Conservation (phyloP, 2,797 vertebrate species). For the Echiichthys vipera region DNA sequence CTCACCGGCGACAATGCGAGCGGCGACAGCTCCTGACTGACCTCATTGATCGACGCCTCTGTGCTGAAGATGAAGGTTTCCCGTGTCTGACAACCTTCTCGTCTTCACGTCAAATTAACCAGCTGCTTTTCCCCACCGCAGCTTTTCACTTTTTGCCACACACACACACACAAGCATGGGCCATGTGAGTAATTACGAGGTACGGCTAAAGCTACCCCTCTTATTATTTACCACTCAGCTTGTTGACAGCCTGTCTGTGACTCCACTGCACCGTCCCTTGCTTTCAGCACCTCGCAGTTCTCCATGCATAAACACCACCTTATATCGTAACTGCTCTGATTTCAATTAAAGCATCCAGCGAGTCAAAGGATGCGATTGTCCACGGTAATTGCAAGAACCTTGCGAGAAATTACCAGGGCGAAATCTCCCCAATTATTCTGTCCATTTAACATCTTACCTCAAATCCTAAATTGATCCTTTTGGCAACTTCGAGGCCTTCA, state of each 20-base stretch:
- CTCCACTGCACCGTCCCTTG: neutral
- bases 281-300: slow-evolving; percentile 14
- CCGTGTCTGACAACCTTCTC: slow-evolving; percentile 27
- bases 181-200: slow-evolving; percentile 46
- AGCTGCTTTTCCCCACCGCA: neutral
- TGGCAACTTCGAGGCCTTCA: slow-evolving; percentile 24
- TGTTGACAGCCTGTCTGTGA: slow-evolving; percentile 27
- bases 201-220: slow-evolving; percentile 30
- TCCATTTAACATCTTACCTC: slow-evolving; percentile 59
- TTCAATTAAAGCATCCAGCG: slow-evolving; percentile 41
- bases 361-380: slow-evolving; percentile 34
- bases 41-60: slow-evolving; percentile 18
- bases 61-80: slow-evolving; percentile 28
- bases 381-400: slow-evolving; percentile 32
- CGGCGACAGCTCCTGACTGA: slow-evolving; percentile 39
- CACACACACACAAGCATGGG: no score
- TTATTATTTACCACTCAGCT: slow-evolving; percentile 39
- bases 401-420: slow-evolving; percentile 23
- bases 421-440: slow-evolving; percentile 52
- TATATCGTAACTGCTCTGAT: slow-evolving; percentile 18
- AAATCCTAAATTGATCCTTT: slow-evolving; percentile 47
- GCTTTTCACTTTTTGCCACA: slow-evolving; percentile 13
- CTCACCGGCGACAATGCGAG: slow-evolving; percentile 5
- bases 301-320: slow-evolving; percentile 9
- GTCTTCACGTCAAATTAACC: slow-evolving; percentile 34